These are phyloP conservation scores for Noctua janthe DNA, from an alignment of 2,888 invertebrate species.

Conservation along the genomic window DNA sequence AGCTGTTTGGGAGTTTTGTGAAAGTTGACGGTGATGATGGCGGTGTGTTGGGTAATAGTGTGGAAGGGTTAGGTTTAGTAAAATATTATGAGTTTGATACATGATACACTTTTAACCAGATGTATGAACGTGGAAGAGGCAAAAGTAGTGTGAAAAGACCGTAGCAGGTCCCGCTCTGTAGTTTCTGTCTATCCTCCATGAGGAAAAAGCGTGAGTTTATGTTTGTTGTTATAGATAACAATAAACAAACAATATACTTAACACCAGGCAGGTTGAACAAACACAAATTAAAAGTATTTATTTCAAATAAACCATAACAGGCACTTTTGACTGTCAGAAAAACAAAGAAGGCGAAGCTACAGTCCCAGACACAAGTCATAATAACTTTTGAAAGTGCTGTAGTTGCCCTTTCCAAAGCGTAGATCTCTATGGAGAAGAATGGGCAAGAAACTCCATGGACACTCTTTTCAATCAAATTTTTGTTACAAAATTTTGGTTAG, in stretches of 20 bases:
- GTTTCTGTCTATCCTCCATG: background rate
- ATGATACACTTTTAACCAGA: background rate
- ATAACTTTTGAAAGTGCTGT: too few species aligned
- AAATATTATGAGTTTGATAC: background rate
- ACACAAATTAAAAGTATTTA: too few species aligned
- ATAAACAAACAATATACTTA: background rate
- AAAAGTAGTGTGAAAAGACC: background rate
- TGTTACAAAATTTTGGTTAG: too few species aligned
- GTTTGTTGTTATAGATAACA: background rate
- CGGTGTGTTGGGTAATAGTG: background rate
- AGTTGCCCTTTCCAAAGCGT: too few species aligned
- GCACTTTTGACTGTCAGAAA: too few species aligned
- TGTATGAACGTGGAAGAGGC: background rate
- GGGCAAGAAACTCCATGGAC: too few species aligned
- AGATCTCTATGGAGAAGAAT: too few species aligned
- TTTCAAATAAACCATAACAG: too few species aligned
- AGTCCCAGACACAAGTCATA: too few species aligned
- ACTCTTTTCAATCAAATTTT: too few species aligned
- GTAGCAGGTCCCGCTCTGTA: background rate
- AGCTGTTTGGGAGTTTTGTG: slow-evolving; percentile 20
- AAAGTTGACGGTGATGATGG: background rate
- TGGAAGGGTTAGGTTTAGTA: background rate
- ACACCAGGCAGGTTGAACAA: background rate
- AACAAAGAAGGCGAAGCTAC: too few species aligned
- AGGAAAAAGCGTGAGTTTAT: background rate